These are phyloP conservation scores for Hydropotes inermis DNA, from an alignment of 2,113 vertebrate species.

Conservation along the genomic window DNA sequence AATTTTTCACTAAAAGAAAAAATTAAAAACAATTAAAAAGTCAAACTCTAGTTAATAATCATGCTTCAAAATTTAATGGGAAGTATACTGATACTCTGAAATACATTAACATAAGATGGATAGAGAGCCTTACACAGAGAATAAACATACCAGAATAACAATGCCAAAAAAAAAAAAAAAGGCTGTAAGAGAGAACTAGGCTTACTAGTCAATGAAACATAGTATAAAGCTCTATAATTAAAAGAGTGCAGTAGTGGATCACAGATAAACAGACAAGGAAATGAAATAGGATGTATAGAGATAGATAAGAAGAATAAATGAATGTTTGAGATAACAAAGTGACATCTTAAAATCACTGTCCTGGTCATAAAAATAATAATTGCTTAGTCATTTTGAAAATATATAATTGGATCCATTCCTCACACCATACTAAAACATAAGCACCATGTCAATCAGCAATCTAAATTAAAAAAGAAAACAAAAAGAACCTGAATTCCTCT, in stretches of 20 bases:
- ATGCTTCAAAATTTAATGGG: not conserved
- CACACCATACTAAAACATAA: not conserved
- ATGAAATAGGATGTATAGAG: not conserved
- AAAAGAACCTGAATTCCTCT: not conserved
- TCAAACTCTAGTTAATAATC: not conserved
- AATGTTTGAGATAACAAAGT: not conserved
- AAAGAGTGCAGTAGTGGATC: not conserved
- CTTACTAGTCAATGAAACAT: not conserved
- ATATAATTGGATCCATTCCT: not conserved
- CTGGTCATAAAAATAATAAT: not conserved
- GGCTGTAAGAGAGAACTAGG: not conserved
- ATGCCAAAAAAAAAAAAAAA: not conserved
- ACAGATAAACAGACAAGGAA: not conserved
- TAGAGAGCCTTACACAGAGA: accelerated
- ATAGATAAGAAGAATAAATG: not conserved
- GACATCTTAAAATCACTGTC: not conserved
- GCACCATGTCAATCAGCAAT: not conserved
- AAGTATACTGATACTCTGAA: not conserved
- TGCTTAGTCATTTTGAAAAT: not conserved
- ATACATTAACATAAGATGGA: not conserved
- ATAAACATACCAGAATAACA: not conserved
- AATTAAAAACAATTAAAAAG: not conserved
- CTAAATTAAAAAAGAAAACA: not conserved
- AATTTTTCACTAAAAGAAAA: not conserved
- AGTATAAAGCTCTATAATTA: not conserved